Base-by-base conservation (phyloP, 2,113 vertebrate species). In the Daboia siamensis region DNA sequence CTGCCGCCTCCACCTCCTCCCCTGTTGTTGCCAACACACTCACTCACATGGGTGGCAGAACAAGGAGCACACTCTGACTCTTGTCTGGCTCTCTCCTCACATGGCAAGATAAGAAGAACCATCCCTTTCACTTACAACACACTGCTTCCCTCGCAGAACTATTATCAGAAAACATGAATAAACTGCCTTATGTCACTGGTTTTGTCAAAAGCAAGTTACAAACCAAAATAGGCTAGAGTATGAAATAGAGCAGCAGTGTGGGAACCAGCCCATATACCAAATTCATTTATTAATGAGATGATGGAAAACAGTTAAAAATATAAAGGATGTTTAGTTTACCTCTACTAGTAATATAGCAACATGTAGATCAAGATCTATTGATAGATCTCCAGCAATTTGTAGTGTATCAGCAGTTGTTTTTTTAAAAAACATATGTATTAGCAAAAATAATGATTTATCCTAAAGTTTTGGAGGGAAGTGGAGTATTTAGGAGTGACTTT, bases 141-240 rank as follows among this genome's bases (percentile, higher is more conserved):
- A 0, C n/a, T 80, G 85, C 94, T 92, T 94, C 93, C 90, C 54
- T 88, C 90, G 61, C 90, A 94, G 52, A 95, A 74, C 51, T 95
- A 90, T 93, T 95, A 93, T 94, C 94, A 95, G 92, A 52, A 95
- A 95, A 93, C 29, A 93, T 33, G 91, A 95, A 91, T 86, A 96
- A 96, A 93, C 29, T 0, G 0, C 90, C 88, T 95, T 93, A 89
- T 59, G 93, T 90, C 21, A 89, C 91, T 91, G 17, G 91, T 90
- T 87, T 80, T 93, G 88, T 93, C 55, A 90, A 55, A 91, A 91
- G 93, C 91, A 61, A 93, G 54, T 12, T 8, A 96, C 94, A 59
- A 92, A 9, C 56, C 80, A 52, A 57, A 93, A 93, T 0, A 0
- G 64, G 88, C 0, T 0, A 87, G 54, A 91, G 88, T 80, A 23